Evolutionary conservation across 2,888 invertebrate species (phyloP).

Genomic region (Bellardia bayeri): DNA sequence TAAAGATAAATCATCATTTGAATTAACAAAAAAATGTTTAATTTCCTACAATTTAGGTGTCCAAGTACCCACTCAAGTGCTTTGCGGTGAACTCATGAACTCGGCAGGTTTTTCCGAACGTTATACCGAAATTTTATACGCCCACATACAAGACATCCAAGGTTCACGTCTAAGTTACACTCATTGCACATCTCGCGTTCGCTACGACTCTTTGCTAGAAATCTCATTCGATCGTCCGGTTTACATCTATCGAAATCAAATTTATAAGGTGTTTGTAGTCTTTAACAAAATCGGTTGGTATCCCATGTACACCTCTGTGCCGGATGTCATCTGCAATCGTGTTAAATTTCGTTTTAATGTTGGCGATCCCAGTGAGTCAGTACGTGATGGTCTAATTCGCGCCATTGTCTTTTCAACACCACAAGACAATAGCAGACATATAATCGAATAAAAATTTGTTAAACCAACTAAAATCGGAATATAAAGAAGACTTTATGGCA

Average conservation of each 20-base stretch:
- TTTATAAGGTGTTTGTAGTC: constrained; percentile 92
- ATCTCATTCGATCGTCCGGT: constrained; percentile 92
- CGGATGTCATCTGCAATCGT: constrained; percentile 88
- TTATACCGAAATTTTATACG: constrained; percentile 92
- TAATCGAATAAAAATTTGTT: constrained; percentile 76
- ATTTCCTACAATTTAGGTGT: constrained; percentile 84
- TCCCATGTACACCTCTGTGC: constrained; percentile 90
- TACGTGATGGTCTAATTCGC: constrained; percentile 91
- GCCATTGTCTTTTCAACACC: constrained; percentile 88
- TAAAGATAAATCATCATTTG: not conserved
- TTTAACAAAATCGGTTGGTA: constrained; percentile 93
- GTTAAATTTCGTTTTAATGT: constrained; percentile 91
- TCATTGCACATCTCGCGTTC: constrained; percentile 91
- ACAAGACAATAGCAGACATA: constrained; percentile 79
- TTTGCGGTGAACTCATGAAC: constrained; percentile 83
- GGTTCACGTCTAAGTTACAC: constrained; percentile 92
- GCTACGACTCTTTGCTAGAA: constrained; percentile 90
- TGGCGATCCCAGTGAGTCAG: constrained; percentile 89
- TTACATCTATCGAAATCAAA: constrained; percentile 88
- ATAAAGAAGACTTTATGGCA: constrained; percentile 51
- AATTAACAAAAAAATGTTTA: not conserved
- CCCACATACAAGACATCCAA: constrained; percentile 91
- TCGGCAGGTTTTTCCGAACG: constrained; percentile 83
- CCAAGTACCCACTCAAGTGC: constrained; percentile 90
- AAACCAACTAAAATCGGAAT: constrained; percentile 45